A percentile compares a stretch with the other conserved stretches of the same genome.
These are phyloP conservation scores for Tachypleus tridentatus DNA, from an alignment of 1,140 invertebrate genomes.

Conservation along the genomic window DNA sequence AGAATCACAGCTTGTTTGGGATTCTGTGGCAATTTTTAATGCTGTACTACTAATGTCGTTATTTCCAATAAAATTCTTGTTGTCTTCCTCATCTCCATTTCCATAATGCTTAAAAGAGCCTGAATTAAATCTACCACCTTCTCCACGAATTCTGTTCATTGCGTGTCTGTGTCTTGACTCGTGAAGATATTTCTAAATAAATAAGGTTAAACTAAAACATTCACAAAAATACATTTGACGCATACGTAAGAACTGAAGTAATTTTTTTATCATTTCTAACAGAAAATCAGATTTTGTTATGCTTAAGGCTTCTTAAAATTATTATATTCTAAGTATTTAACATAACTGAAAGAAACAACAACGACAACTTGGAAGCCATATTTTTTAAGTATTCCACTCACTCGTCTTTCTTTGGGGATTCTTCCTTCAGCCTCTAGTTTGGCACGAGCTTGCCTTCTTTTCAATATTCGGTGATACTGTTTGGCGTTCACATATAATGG, in stretches of 20 bases:
- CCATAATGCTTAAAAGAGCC: constrained; percentile 12
- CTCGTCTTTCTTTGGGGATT: constrained; percentile 90
- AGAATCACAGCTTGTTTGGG: constrained; percentile 1
- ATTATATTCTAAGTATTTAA: neutral
- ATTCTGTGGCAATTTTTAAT: neutral
- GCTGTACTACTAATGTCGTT: neutral
- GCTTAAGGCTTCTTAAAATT: neutral
- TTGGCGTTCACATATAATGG: constrained; percentile 98
- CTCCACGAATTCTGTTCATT: constrained; percentile 91
- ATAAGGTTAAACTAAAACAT: constrained; percentile 13
- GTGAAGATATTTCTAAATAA: constrained; percentile 88
- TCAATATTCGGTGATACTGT: constrained; percentile 87
- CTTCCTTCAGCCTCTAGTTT: constrained; percentile 83
- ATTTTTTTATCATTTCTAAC: neutral
- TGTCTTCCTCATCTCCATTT: too few species aligned
- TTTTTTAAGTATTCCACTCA: constrained; percentile 34
- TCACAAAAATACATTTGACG: too few species aligned
- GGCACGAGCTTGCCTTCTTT: constrained; percentile 74
- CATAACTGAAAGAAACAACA: too few species aligned
- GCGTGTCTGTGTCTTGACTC: constrained; percentile 95
- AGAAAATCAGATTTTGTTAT: neutral
- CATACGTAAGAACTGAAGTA: too few species aligned
- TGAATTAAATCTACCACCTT: constrained; percentile 90
- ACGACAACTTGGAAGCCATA: too few species aligned
- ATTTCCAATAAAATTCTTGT: neutral